Percentiles rank a stretch among this genome's conserved stretches.
Evolutionary conservation across 2,797 vertebrate species (phyloP).

Genomic region (Sciaenops ocellatus): DNA sequence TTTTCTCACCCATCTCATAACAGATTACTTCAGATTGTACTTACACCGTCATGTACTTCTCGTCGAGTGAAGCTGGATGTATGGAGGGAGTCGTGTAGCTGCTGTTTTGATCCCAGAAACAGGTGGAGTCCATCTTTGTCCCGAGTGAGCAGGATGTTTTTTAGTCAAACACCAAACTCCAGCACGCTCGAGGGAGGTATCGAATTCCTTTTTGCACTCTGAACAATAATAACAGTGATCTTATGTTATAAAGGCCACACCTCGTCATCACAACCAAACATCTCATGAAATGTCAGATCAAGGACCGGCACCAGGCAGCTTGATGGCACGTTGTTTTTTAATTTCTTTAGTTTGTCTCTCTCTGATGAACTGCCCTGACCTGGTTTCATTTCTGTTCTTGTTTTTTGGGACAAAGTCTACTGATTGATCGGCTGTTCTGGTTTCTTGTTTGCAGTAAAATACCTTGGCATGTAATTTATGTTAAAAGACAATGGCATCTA

Average conservation of each 20-base stretch:
- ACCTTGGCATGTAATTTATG: conserved; percentile 6
- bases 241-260: background rate
- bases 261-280: background rate
- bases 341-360: background rate
- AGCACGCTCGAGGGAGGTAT: background rate
- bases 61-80: background rate
- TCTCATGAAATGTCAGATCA: background rate
- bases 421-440: background rate
- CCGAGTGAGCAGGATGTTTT: background rate
- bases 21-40: background rate
- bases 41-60: background rate
- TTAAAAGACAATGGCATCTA: conserved; percentile 51
- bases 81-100: background rate
- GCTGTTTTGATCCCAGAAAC: background rate
- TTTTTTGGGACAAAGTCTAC: background rate
- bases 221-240: background rate
- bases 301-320: background rate
- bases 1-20: background rate
- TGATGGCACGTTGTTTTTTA: conserved; percentile 5
- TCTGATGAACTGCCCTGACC: background rate
- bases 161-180: background rate
- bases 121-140: background rate
- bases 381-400: background rate
- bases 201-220: background rate
- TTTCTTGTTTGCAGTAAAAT: conserved; percentile 26